A percentile compares a stretch with the other conserved stretches of the same genome.
These are phyloP conservation scores for Temnothorax rugatulus DNA, from an alignment of 2,888 invertebrate species.

Conservation along the genomic window DNA sequence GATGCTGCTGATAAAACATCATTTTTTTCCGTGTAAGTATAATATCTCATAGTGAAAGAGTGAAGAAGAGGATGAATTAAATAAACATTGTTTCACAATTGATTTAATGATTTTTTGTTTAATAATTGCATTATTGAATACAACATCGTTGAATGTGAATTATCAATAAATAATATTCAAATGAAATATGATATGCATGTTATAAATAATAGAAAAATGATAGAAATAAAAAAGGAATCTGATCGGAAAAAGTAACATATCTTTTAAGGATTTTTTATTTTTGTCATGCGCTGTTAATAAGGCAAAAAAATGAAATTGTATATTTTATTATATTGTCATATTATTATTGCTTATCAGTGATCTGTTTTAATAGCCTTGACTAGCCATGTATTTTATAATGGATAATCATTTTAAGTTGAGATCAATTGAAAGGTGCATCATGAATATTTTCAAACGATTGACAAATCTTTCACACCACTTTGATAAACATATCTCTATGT, in stretches of 20 bases:
- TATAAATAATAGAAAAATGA: background rate
- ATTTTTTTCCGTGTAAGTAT: no score
- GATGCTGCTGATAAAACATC: no score
- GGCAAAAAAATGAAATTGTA: background rate
- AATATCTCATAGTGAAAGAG: background rate
- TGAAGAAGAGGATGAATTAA: background rate
- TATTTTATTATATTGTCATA: background rate
- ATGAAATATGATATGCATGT: background rate
- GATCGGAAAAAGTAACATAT: background rate
- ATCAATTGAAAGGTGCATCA: background rate
- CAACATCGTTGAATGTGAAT: background rate
- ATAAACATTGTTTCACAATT: background rate
- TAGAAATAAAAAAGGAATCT: background rate
- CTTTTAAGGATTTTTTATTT: background rate
- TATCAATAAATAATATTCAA: background rate
- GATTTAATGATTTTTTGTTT: background rate
- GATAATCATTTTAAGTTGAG: background rate
- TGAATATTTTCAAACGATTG: background rate
- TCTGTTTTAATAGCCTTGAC: background rate
- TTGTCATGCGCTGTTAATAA: background rate
- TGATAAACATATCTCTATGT: background rate
- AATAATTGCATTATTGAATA: background rate
- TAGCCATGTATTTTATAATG: background rate
- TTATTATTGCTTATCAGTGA: no score
- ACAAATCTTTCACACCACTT: background rate